Evolutionary conservation across 2,888 invertebrate genomes (phyloP), one percentile per base, ranked within the genome.

Genomic region (Aethes cnicana): DNA sequence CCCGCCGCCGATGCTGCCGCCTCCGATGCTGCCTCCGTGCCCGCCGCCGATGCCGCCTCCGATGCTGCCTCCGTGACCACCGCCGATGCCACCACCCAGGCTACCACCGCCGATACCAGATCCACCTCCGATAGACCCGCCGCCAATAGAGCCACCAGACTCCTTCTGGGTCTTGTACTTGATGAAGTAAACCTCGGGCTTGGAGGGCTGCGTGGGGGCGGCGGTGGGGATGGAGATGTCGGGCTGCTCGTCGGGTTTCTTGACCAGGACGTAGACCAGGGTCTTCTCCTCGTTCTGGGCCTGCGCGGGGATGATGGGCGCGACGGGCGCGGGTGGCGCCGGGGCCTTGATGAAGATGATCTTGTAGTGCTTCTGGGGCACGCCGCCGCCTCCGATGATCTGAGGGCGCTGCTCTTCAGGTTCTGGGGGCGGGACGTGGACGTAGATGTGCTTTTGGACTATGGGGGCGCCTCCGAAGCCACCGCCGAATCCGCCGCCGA

Each of bases 261-360:
- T 95, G 73, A 95, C 95, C 86, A 95, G 77, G 47, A 95, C 95
- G 91, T 95, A 95, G 78, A 95, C 94, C 66, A 95, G 91, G 66
- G 95, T 95, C 91, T 95, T 95, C 84, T 94, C 94, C 75, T 94
- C 93, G 86, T 94, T 93, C 68, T 94, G 94, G 59, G 92, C 92
- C 66, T 93, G 92, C 39, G 92, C 91, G 64, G 94, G 94, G 74
- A 95, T 94, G 66, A 93, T 91, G 69, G 95, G 95, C 0, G 93
- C 94, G 58, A 94, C 92, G 54, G 94, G 94, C 48, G 94, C 93
- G 69, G 94, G 94, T 61, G 94, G 92, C 62, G 94, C 93, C 53
- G 95, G 95, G 56, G 95, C 95, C 90, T 95, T 95, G 87, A 95
- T 95, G 93, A 95, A 95, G 91, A 95, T 95, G 85, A 95, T 95